Percentiles rank a stretch among this genome's conserved stretches.
Conservation (phyloP, 2,888 invertebrate species). For the Phaedon cochleariae region DNA sequence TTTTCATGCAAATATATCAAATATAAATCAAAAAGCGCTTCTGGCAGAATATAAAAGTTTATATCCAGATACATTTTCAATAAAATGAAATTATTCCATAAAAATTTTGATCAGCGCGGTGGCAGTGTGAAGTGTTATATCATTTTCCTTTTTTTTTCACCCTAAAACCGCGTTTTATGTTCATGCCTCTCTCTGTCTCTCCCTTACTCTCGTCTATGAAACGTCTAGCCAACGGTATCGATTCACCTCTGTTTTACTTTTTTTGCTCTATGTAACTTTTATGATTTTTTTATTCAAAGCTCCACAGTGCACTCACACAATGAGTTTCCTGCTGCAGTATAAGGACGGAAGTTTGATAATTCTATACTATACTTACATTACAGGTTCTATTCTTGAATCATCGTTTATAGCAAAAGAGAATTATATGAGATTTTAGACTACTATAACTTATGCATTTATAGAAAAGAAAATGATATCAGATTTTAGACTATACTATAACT, state of each 20-base stretch:
- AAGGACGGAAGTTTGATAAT: background rate
- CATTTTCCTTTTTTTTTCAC: conserved; percentile 24
- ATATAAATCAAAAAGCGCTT: too few species aligned
- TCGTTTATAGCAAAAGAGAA: too few species aligned
- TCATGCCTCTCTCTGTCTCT: conserved; percentile 38
- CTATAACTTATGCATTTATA: too few species aligned
- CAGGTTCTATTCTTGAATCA: too few species aligned
- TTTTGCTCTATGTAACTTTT: conserved; percentile 35
- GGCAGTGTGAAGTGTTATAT: conserved; percentile 29
- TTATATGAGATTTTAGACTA: too few species aligned
- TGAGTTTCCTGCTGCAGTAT: conserved; percentile 33
- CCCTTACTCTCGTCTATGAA: conserved; percentile 47
- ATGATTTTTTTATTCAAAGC: conserved; percentile 42
- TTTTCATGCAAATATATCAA: too few species aligned
- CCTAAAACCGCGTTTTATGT: conserved; percentile 34
- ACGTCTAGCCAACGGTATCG: conserved; percentile 53
- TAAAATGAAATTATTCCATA: conserved; percentile 45
- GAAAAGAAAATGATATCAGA: too few species aligned
- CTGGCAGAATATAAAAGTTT: too few species aligned
- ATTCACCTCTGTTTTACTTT: conserved; percentile 44
- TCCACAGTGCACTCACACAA: conserved; percentile 33
- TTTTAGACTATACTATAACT: too few species aligned
- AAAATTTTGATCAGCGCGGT: conserved; percentile 44
- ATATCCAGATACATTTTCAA: too few species aligned
- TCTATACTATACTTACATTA: background rate